Percentiles rank a stretch among this genome's conserved stretches.
Evolutionary conservation across 2,113 vertebrate species (phyloP).

Genomic region (Dasyurus viverrinus): DNA sequence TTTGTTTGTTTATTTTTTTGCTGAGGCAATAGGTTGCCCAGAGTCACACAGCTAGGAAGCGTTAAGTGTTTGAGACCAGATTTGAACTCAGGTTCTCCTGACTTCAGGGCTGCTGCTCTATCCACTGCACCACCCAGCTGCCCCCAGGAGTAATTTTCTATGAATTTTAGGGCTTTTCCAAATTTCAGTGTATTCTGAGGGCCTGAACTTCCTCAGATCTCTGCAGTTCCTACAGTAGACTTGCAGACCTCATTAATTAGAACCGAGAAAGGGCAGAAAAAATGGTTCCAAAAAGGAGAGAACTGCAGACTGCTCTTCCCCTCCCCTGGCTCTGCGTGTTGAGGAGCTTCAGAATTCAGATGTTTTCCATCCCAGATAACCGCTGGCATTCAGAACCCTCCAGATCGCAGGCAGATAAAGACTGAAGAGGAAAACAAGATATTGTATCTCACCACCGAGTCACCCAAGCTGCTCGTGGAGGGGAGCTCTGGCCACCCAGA

Average conservation of each 20-base stretch:
- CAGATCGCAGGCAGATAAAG: background rate
- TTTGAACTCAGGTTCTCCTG: too few species aligned
- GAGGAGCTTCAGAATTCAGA: slow-evolving; percentile 4
- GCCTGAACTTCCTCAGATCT: background rate
- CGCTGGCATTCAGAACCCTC: background rate
- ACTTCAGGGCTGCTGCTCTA: too few species aligned
- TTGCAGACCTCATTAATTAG: slow-evolving; percentile 26
- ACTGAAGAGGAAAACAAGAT: slow-evolving; percentile 10
- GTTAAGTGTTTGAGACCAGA: too few species aligned
- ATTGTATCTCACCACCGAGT: background rate
- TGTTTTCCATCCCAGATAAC: background rate
- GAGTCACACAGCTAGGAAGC: too few species aligned
- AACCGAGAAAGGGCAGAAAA: background rate
- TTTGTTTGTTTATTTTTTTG: too few species aligned
- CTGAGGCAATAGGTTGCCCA: too few species aligned
- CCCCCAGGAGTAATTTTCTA: background rate
- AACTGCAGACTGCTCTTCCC: background rate
- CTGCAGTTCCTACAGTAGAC: background rate
- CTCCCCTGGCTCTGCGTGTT: too few species aligned
- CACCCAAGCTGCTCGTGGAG: background rate
- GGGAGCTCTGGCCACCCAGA: background rate
- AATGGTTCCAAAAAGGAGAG: background rate
- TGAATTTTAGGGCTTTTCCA: background rate
- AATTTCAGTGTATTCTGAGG: background rate
- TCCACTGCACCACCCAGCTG: too few species aligned